Base-by-base conservation (phyloP, 2,888 invertebrate genomes). In the Drosophila stalkeri region DNA sequence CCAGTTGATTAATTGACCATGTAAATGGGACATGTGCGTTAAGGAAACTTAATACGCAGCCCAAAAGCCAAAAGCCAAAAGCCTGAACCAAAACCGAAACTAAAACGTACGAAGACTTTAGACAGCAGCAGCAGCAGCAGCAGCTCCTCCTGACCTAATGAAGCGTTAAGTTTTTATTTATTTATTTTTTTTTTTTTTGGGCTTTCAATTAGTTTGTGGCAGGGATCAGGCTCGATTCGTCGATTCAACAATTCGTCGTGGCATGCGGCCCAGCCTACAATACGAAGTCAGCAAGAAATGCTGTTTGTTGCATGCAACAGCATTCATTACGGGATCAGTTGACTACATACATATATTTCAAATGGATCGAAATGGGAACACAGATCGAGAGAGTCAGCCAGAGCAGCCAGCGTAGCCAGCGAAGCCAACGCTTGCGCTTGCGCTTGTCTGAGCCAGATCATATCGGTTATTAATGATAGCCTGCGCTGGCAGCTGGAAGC, bases 401-500 rank as follows among this genome's bases (percentile, higher is more conserved):
- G 27, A 9, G 20, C 16, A 51, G 39, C 6, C 31, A 52, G 37
- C 23, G n/a, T 31, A 44, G 46, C 14, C 46, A 23, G 23, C 12
- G 23, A 16, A 47, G 31, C 49, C 35, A 20, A 20, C 20, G 49
- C 49, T 18, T 12, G 18, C 11, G 47, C 47, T 31, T 31, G 47
- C 18, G 49, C 49, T 49, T 51, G 44, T 43, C 60, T 62, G 72
- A 61, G 77, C 77, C 77, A 87, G 91, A 91, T 90, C 90, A 91
- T 91, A 91, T 91, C 91, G 89, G 86, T 91, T 91, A 91, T 91
- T 91, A 91, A 91, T 91, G 91, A 91, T 85, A 89, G 84, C 87
- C 80, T 80, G 80, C 82, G 77, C 77, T 90, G 91, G 89, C 86
- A 88, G 86, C 86, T 85, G 86, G 89, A 87, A 90, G 90, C 91